Conservation (phyloP, 2,797 vertebrate species). For the Enteromius trimaculatus region DNA sequence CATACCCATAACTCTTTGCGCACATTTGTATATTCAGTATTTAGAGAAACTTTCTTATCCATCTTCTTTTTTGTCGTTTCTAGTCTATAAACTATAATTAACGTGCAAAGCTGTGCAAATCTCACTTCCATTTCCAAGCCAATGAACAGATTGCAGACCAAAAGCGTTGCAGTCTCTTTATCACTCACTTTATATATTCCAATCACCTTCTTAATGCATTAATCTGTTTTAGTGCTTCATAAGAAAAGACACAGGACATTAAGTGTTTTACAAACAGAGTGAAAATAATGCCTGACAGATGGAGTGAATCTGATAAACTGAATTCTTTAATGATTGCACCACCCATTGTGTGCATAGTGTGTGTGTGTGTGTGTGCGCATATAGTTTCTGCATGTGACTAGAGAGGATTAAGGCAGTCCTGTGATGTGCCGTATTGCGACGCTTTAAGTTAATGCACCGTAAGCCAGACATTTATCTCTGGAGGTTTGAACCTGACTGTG, state of each 20-base stretch:
- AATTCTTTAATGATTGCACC: not conserved
- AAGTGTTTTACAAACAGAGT: slow-evolving; percentile 4
- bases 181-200: slow-evolving; percentile 15
- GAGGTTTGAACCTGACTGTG: slow-evolving; percentile 30
- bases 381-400: slow-evolving; percentile 25
- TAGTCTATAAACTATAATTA: slow-evolving; percentile 28
- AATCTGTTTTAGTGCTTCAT: slow-evolving; percentile 9
- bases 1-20: not conserved
- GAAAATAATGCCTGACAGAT: slow-evolving; percentile 22
- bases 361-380: slow-evolving; percentile 5
- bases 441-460: slow-evolving; percentile 35
- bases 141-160: slow-evolving; percentile 28
- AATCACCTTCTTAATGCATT: not conserved
- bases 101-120: slow-evolving; percentile 27
- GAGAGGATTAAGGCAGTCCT: slow-evolving; percentile 22
- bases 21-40: not conserved
- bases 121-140: slow-evolving; percentile 33
- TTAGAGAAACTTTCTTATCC: not conserved
- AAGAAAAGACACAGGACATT: slow-evolving; percentile 3
- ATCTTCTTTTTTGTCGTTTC: not conserved
- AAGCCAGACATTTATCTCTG: slow-evolving; percentile 48
- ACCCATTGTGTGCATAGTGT: not conserved
- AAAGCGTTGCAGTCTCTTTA: slow-evolving; percentile 7
- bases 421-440: slow-evolving; percentile 17
- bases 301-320: not conserved